A percentile compares a stretch with the other conserved stretches of the same genome.
Evolutionary conservation across 2,888 invertebrate species (phyloP).

Genomic region (Dinocampus coccinellae): DNA sequence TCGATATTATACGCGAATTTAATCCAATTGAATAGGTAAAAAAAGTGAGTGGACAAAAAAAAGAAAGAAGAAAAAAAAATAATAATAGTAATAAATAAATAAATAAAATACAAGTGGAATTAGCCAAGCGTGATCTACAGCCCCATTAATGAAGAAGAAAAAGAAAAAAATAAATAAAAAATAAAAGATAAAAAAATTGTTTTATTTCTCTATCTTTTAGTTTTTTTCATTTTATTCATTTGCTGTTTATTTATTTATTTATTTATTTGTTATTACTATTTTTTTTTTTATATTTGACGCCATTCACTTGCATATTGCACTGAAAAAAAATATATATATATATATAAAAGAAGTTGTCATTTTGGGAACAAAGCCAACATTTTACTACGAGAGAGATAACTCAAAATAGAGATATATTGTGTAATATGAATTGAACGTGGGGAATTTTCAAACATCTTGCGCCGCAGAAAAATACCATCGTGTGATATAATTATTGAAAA

Average conservation of each 20-base stretch:
- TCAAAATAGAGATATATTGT: constrained; percentile 52
- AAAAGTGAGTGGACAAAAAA: too few relatives aligned
- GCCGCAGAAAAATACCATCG: not conserved
- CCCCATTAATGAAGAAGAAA: not conserved
- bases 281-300: not conserved
- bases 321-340: constrained; percentile 21
- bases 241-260: too few relatives aligned
- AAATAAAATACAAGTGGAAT: constrained; percentile 14
- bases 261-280: too few relatives aligned
- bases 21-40: not conserved
- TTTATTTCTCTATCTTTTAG: not conserved
- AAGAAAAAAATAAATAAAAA: not conserved
- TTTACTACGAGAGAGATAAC: constrained; percentile 47
- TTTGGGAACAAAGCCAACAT: constrained; percentile 54
- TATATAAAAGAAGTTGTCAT: constrained; percentile 45
- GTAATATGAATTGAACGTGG: constrained; percentile 43
- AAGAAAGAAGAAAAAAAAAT: too few relatives aligned
- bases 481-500: not conserved
- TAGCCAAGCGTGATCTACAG: constrained; percentile 12
- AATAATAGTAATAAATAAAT: too few relatives aligned
- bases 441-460: constrained; percentile 12
- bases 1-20: not conserved
- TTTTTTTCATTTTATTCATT: constrained; percentile 7
- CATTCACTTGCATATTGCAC: constrained; percentile 33
- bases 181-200: not conserved